Conservation (phyloP, 1,140 invertebrate genomes). For the Drosophila oshimai region DNA sequence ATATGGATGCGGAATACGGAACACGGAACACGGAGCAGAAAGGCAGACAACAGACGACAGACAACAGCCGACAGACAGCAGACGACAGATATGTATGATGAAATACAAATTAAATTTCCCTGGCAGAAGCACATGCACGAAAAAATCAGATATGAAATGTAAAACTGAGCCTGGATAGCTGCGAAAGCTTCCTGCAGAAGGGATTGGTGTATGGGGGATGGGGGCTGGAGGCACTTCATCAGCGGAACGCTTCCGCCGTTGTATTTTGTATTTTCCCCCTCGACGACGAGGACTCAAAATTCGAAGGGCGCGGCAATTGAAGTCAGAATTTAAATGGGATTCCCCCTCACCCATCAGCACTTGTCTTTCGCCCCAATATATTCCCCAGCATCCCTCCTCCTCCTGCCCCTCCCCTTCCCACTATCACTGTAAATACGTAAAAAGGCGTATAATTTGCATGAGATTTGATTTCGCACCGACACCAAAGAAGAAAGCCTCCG, state of each 20-base stretch:
- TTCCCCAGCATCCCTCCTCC: neutral
- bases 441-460: conserved; percentile 79
- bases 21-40: neutral
- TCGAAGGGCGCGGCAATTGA: conserved; percentile 53
- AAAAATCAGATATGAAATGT: conserved; percentile 79
- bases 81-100: conserved; percentile 67
- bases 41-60: neutral
- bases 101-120: conserved; percentile 80
- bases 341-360: conserved; percentile 39
- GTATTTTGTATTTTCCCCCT: neutral
- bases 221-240: conserved; percentile 14
- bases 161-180: conserved; percentile 45
- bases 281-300: conserved; percentile 22
- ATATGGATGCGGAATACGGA: neutral
- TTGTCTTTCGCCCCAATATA: neutral
- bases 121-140: conserved; percentile 33
- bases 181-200: no score
- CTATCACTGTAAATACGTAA: conserved; percentile 71
- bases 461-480: conserved; percentile 72
- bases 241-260: conserved; percentile 2
- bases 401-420: neutral
- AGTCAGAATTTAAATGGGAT: conserved; percentile 63
- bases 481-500: conserved; percentile 22
- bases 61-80: conserved; percentile 19
- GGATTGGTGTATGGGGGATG: neutral